Percentiles rank a stretch among this genome's conserved stretches.
These are phyloP conservation scores for Caerostris darwini DNA, from an alignment of 1,140 invertebrate species.

Conservation along the genomic window DNA sequence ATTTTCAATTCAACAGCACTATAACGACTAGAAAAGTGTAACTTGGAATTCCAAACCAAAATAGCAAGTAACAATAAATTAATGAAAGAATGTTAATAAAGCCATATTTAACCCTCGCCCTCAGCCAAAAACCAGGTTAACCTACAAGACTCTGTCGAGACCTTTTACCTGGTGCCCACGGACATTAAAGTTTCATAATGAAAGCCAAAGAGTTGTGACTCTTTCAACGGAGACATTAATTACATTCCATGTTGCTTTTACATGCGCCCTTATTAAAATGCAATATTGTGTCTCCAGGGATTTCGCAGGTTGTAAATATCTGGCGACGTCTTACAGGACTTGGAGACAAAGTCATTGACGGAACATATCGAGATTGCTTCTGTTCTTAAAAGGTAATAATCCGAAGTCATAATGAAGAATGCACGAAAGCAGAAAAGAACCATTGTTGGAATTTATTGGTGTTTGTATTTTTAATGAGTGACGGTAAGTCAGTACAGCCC, in stretches of 20 bases:
- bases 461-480: background rate
- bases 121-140: too few species aligned
- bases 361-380: background rate
- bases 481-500: too few species aligned
- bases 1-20: too few species aligned
- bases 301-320: background rate
- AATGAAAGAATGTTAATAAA: too few species aligned
- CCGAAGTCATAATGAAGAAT: background rate
- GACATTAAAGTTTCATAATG: background rate
- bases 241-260: background rate
- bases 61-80: too few species aligned
- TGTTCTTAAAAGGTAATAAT: background rate
- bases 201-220: background rate
- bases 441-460: background rate
- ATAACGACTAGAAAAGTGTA: too few species aligned
- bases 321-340: background rate
- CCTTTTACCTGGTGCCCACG: too few species aligned
- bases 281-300: background rate
- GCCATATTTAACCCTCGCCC: too few species aligned
- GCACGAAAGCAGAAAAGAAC: background rate
- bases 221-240: background rate
- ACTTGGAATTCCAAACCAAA: too few species aligned
- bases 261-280: background rate
- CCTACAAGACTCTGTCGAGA: too few species aligned
- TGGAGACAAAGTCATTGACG: background rate